A percentile compares a stretch with the other conserved stretches of the same genome.
Conservation (phyloP, 2,888 invertebrate species). For the Ganaspis brasiliensis region DNA sequence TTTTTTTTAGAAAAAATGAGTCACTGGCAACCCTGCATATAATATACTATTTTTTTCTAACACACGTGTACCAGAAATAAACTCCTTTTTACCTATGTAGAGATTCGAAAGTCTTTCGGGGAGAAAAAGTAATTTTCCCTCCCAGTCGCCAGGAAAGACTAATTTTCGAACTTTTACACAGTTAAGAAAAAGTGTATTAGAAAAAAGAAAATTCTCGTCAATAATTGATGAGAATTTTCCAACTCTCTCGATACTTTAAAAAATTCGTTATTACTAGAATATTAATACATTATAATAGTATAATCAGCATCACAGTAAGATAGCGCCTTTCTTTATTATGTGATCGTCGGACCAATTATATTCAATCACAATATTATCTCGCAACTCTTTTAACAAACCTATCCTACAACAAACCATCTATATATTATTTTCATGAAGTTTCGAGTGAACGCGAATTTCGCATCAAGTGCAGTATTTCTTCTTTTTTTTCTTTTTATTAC, state of each 20-base stretch:
- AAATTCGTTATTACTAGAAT: conserved; percentile 60
- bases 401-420: conserved; percentile 76
- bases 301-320: conserved; percentile 80
- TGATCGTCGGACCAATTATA: conserved; percentile 71
- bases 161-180: no score
- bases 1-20: no score
- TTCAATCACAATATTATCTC: conserved; percentile 67
- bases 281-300: conserved; percentile 71
- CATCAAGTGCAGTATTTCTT: neutral
- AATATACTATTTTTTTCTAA: no score
- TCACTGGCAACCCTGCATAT: no score
- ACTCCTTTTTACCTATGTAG: no score
- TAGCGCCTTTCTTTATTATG: conserved; percentile 79
- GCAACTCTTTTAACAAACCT: conserved; percentile 75
- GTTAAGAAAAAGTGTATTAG: no score
- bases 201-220: conserved; percentile 12
- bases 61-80: no score
- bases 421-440: conserved; percentile 54
- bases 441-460: neutral
- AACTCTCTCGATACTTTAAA: conserved; percentile 31
- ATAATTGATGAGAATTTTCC: conserved; percentile 49
- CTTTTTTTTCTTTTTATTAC: conserved; percentile 50
- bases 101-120: no score
- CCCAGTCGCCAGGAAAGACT: no score
- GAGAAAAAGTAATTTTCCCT: no score